These are phyloP conservation scores for Papilio elwesi DNA, from an alignment of 2,888 invertebrate genomes.

Conservation along the genomic window DNA sequence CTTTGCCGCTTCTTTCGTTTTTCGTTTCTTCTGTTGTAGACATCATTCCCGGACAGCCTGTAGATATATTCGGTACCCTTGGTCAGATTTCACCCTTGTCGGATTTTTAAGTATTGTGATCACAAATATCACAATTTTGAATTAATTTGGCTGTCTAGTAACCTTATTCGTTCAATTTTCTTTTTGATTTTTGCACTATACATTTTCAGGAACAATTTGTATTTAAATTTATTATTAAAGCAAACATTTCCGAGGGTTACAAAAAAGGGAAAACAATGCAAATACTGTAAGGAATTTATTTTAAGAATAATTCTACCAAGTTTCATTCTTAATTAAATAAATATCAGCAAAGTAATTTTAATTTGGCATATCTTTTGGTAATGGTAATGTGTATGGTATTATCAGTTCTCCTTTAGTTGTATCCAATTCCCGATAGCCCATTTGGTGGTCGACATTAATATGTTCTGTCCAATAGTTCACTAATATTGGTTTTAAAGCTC, in stretches of 20 bases:
- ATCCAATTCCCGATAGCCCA: constrained; percentile 75
- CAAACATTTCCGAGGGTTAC: not conserved
- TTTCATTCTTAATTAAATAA: not conserved
- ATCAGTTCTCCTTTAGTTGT: constrained; percentile 62
- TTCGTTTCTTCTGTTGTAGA: too few species aligned
- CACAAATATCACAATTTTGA: too few species aligned
- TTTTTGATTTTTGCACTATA: too few species aligned
- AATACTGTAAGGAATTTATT: not conserved
- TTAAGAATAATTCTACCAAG: not conserved
- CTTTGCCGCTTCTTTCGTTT: too few species aligned
- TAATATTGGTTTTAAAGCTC: constrained; percentile 67
- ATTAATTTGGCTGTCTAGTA: too few species aligned
- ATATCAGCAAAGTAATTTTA: constrained; percentile 4
- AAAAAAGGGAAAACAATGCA: not conserved
- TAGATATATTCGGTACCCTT: too few species aligned
- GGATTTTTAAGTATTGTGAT: too few species aligned
- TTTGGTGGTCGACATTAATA: constrained; percentile 62
- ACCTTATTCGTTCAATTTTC: too few species aligned
- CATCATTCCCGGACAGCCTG: too few species aligned
- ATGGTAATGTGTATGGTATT: constrained; percentile 75
- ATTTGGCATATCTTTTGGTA: constrained; percentile 56
- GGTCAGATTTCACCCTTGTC: too few species aligned
- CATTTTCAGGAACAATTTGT: too few species aligned
- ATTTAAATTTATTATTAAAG: not conserved
- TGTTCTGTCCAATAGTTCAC: constrained; percentile 80